Evolutionary conservation across 1,140 invertebrate genomes (phyloP), one percentile per base, ranked within the genome.

Genomic region (Ceratina japonica): DNA sequence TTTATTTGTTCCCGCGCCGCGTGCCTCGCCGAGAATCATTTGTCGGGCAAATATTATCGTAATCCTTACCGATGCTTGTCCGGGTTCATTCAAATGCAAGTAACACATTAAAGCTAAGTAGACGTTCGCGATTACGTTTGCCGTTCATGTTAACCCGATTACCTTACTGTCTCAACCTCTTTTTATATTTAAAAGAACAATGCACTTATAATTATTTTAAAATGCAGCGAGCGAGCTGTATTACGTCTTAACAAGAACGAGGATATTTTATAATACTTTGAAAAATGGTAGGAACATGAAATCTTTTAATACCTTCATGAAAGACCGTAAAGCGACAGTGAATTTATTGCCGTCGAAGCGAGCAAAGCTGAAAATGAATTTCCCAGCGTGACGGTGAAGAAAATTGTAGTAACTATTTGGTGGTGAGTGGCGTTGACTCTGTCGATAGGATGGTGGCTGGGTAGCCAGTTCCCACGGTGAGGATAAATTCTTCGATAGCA

Each of bases 1-100:
- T 83, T 68, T 69, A 82, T 83, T 83, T 70, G 63, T 65, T 51
- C 51, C 20, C 54, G 22, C 22, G 16, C 27, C 16, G 31, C 51
- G 37, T 44, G 37, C 5, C 37, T 44, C 37, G 37, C 37, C 37
- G 51, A n/a, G 22, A 1, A 20, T 69, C 15, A 59, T 69, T 59
- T 58, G n/a, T 20, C 31, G 16, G 1, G 20, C 20, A 75, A 69
- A 75, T 69, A 59, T 59, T 61, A 61, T 27, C 37, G 56, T 37
- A 51, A n/a, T 37, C 7, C 58, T 72, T 15, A 3, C 3, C n/a
- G 49, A 74, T 31, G n/a, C 12, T 20, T 37, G 27, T n/a, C 8
- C 15, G 3, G 4, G 8, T 16, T 15, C 22, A 37, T 44, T 18
- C 1, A 15, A 15, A 54, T 2, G 12, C 3, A 2, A 70, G 22